A percentile compares a stretch with the other conserved stretches of the same genome.
Evolutionary conservation across 2,113 vertebrate species (phyloP).

Genomic region (Sorex fumeus): DNA sequence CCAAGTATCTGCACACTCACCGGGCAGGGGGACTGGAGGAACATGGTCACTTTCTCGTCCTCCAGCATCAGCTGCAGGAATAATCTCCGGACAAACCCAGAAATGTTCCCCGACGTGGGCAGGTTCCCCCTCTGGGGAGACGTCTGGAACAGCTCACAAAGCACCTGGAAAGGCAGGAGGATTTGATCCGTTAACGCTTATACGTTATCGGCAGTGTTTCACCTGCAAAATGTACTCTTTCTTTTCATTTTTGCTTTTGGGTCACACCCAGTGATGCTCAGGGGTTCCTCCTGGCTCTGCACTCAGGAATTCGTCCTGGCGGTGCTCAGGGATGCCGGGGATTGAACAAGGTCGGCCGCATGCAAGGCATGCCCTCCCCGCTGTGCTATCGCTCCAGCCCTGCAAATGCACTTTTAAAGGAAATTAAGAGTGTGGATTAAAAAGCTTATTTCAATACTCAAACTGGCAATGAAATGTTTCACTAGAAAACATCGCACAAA

Average conservation of each 20-base stretch:
- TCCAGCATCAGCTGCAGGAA: slow-evolving; percentile 99
- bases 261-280: too few relatives aligned
- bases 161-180: slow-evolving; percentile 91
- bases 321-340: too few relatives aligned
- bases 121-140: slow-evolving; percentile 96
- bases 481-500: slow-evolving; percentile 23
- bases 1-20: slow-evolving; percentile 86
- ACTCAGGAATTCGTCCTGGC: too few relatives aligned
- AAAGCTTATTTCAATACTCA: slow-evolving; percentile 26
- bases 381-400: too few relatives aligned
- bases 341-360: too few relatives aligned
- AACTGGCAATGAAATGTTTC: slow-evolving; percentile 33
- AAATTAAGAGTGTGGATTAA: slow-evolving; percentile 41
- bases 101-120: slow-evolving; percentile 98
- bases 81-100: slow-evolving; percentile 97
- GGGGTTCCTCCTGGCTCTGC: too few relatives aligned
- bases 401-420: neutral
- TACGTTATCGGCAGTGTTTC: too few relatives aligned
- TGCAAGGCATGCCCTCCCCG: too few relatives aligned
- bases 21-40: slow-evolving; percentile 98
- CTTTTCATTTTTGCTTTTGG: too few relatives aligned
- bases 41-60: slow-evolving; percentile 99
- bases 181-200: too few relatives aligned
- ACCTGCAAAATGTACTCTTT: too few relatives aligned
- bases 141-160: slow-evolving; percentile 98